Evolutionary conservation across 92 coral and sea anemone species (phyloP), one percentile per base, ranked within the genome.

Genomic region (Actinostola sp.): DNA sequence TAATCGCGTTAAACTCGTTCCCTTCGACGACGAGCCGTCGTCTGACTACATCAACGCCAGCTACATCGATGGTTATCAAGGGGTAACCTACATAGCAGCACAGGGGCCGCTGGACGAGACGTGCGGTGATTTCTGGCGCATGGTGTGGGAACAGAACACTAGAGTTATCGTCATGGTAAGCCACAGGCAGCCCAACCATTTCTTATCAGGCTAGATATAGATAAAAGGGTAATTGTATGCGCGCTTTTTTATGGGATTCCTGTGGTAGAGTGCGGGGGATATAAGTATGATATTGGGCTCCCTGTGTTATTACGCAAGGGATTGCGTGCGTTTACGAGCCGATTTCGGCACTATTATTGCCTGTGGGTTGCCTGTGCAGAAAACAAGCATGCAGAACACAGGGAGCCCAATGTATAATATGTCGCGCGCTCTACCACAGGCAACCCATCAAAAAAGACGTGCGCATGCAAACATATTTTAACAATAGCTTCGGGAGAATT

Each of bases 51-150:
- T 93, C 58, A 93, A 93, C 51, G 98, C 98, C 0, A 93, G 84
- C 78, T 90, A 61, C 54, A 86, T 93, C 31, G 86, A 84, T 24
- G 98, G 98, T 8, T 93, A 84, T 53, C 73, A 74, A 57, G 87
- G 85, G 62, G 87, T 64, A 41, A 92, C 96, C 5, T 93, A 93
- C 83, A 93, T 93, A 34, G 98, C 98, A 31, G 71, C 91, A 10
- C 98, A 93, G 61, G 98, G 98, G 39, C 98, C 98, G 54, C 86
- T 93, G 49, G 91, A 82, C 50, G 95, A 87, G 80, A 93, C 98
- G 13, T 77, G 76, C 49, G 88, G 89, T 39, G 96, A 93, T 61
- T 90, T 93, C 87, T 93, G 98, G 98, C 83, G 98, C 49, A 93
- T 93, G 98, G 75, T 93, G 6, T 93, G 96, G 98, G 98, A 93